Conservation (phyloP, 2,888 invertebrate genomes). For the Gastracanthus pulcherrimus region DNA sequence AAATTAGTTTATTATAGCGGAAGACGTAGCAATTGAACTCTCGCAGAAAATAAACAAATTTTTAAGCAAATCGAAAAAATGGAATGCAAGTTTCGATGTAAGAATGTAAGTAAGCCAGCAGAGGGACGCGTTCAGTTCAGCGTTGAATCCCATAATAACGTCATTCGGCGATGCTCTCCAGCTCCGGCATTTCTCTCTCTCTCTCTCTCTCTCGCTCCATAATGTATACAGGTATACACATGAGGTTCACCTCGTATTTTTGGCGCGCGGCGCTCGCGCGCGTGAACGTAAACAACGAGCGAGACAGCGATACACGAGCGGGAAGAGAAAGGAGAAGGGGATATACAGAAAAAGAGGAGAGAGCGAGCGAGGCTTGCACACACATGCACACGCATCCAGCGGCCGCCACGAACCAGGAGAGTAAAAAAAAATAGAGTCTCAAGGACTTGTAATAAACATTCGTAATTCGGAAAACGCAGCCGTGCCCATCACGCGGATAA, state of each 20-base stretch:
- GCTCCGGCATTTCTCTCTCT: slow-evolving; percentile 2
- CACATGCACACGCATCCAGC: background rate
- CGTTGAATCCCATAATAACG: background rate
- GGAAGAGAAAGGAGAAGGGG: slow-evolving; percentile 12
- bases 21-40: too few relatives aligned
- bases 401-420: background rate
- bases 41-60: too few relatives aligned
- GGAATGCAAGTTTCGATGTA: background rate
- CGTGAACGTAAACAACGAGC: slow-evolving; percentile 63
- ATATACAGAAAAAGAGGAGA: background rate
- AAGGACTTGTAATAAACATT: slow-evolving; percentile 12
- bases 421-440: slow-evolving; percentile 1
- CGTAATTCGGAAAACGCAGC: background rate
- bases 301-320: slow-evolving; percentile 18
- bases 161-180: slow-evolving; percentile 3
- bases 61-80: too few relatives aligned
- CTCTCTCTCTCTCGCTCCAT: slow-evolving; percentile 12
- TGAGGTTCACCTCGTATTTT: slow-evolving; percentile 60
- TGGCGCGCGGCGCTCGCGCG: slow-evolving; percentile 64
- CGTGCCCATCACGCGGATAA: too few relatives aligned
- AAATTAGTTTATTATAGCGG: too few relatives aligned
- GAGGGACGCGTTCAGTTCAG: background rate
- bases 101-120: background rate
- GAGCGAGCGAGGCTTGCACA: background rate
- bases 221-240: slow-evolving; percentile 18